Base-by-base conservation (phyloP, 2,888 invertebrate genomes). In the Phymatocera aterrima region DNA sequence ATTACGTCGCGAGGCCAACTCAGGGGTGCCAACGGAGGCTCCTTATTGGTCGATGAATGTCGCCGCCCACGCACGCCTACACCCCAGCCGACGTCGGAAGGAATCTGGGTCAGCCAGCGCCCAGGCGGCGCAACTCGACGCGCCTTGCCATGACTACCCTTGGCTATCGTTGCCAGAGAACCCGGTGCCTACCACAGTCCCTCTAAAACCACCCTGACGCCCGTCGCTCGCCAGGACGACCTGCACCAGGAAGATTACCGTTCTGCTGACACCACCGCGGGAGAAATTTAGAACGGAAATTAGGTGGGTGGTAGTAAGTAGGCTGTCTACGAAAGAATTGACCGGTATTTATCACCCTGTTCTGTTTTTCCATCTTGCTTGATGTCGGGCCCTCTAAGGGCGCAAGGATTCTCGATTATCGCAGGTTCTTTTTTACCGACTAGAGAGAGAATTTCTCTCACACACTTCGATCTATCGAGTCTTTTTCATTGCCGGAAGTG, bases 221-320 rank as follows among this genome's bases (percentile, higher is more conserved):
- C 88, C 87, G 85, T 85, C 87, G 84, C 79, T 84, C 83, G 81
- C 81, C 83, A 80, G 82, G 80, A 81, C 84, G 84, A 87, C 88
- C 86, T 85, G 83, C 87, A 80, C 84, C 79, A 84, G 85, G 83
- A 84, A 84, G 83, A 84, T 85, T 87, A 85, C 86, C 84, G 84
- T 88, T 79, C 83, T 80, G 75, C 80, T 80, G 77, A 87, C 86
- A 87, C 88, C 89, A 88, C 86, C 87, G 83, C 81, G 83, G 83
- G 86, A 87, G 88, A 88, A 88, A 88, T 88, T 86, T 86, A 84
- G 82, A 82, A 82, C 79, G 82, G 81, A 81, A 90, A 88, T 81
- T 90, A 82, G 91, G 91, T 91, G 90, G 91, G 74, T 75, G 88
- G 91, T 86, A 86, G 84, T 83, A 79, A 81, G 84, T 88, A 89